Evolutionary conservation across 2,888 invertebrate genomes (phyloP).

Genomic region (Steromphala cineraria): DNA sequence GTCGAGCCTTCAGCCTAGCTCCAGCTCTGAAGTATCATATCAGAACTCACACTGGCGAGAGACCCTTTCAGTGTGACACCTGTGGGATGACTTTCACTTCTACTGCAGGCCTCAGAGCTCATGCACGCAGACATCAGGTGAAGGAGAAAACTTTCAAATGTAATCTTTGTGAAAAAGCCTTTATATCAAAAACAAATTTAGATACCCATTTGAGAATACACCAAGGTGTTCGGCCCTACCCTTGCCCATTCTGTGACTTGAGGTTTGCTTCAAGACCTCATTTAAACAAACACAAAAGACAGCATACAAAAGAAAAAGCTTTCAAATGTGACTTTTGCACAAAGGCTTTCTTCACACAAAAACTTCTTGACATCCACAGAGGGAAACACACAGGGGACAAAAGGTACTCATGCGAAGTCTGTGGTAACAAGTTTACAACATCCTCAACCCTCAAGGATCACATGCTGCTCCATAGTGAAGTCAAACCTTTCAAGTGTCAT

Average conservation of each 20-base stretch:
- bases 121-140: not conserved
- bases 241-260: not conserved
- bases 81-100: not conserved
- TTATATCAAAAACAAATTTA: not conserved
- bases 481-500: constrained; percentile 5
- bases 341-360: not conserved
- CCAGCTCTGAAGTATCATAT: not conserved
- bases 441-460: not conserved
- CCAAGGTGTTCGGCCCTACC: not conserved
- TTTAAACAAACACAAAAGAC: not conserved
- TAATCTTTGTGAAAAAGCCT: not conserved
- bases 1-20: not conserved
- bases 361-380: not conserved
- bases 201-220: not conserved
- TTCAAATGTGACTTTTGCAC: not conserved
- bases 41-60: not conserved
- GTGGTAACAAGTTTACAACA: constrained; percentile 4
- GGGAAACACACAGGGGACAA: not conserved
- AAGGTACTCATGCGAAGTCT: not conserved
- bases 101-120: not conserved
- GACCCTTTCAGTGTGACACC: constrained; percentile 10
- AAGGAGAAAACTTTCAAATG: not conserved
- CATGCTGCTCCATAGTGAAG: not conserved
- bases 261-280: not conserved
- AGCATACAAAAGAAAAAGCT: constrained; percentile 1